A percentile compares a stretch with the other conserved stretches of the same genome.
Evolutionary conservation across 2,888 invertebrate genomes (phyloP).

Genomic region (Erebia aethiops): DNA sequence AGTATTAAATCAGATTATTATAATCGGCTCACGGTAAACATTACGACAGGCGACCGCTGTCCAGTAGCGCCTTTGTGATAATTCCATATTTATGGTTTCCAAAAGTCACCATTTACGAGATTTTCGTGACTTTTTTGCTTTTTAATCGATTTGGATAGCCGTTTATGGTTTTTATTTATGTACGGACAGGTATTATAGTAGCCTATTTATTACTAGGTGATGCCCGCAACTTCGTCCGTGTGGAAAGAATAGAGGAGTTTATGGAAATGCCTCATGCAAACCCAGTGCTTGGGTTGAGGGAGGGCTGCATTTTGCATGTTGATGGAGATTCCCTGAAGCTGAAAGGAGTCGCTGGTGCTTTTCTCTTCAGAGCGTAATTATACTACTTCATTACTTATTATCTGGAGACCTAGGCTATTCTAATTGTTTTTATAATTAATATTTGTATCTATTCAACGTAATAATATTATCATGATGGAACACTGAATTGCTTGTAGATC

Average conservation of each 20-base stretch:
- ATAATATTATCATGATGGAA: too few relatives aligned
- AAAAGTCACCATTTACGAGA: slow-evolving; percentile 27
- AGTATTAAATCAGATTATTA: slow-evolving; percentile 12
- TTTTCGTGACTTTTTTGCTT: slow-evolving; percentile 21
- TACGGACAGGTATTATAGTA: slow-evolving; percentile 1
- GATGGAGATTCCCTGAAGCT: slow-evolving; percentile 82
- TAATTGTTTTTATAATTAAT: too few relatives aligned
- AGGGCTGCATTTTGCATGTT: slow-evolving; percentile 86
- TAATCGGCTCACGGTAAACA: slow-evolving; percentile 17
- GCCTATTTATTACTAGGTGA: not conserved
- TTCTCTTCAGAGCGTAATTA: slow-evolving; percentile 86
- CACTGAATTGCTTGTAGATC: too few relatives aligned
- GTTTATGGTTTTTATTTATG: slow-evolving; percentile 8
- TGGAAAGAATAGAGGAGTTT: slow-evolving; percentile 88
- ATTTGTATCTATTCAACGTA: too few relatives aligned
- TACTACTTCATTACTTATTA: not conserved
- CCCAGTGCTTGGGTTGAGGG: slow-evolving; percentile 87
- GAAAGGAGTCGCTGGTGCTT: slow-evolving; percentile 85
- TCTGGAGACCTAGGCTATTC: too few relatives aligned
- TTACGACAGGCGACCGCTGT: slow-evolving; percentile 3
- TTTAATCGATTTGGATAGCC: slow-evolving; percentile 24
- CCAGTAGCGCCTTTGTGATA: slow-evolving; percentile 19
- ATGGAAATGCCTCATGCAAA: slow-evolving; percentile 82
- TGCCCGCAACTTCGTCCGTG: too few relatives aligned
- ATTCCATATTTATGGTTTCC: slow-evolving; percentile 27